These are phyloP conservation scores for Chrysoperla carnea DNA, from an alignment of 1,140 invertebrate genomes.

Conservation along the genomic window DNA sequence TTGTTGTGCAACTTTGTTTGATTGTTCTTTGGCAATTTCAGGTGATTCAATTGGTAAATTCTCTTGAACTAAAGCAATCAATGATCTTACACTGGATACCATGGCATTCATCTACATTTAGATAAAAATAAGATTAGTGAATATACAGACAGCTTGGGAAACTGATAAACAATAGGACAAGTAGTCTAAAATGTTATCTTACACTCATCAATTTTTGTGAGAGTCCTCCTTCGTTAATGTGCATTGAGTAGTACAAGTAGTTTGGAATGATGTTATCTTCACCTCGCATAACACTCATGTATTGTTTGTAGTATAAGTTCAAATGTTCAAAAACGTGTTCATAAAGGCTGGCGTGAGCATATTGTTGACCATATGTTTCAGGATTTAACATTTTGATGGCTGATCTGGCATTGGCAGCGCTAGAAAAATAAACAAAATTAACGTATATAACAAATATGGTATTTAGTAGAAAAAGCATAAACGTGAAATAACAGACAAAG, in stretches of 20 bases:
- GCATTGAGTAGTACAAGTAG: constrained; percentile 19
- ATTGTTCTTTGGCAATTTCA: constrained; percentile 7
- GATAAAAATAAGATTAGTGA: neutral
- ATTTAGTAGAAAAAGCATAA: too few relatives aligned
- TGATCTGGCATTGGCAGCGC: constrained; percentile 30
- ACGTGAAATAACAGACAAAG: too few relatives aligned
- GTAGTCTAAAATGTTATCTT: too few relatives aligned
- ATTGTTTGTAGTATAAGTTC: constrained; percentile 22
- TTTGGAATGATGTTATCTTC: constrained; percentile 34
- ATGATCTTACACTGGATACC: constrained; percentile 25
- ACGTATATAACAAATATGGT: too few relatives aligned
- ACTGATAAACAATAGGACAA: too few relatives aligned
- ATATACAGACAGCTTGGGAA: neutral
- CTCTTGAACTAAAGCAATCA: too few relatives aligned
- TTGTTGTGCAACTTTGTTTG: constrained; percentile 11
- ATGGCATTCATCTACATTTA: constrained; percentile 16
- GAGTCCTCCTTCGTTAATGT: constrained; percentile 23
- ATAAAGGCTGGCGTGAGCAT: constrained; percentile 25
- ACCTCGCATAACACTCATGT: constrained; percentile 28
- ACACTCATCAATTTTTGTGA: constrained; percentile 9
- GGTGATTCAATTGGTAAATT: too few relatives aligned
- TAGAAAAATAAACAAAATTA: too few relatives aligned
- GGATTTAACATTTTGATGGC: constrained; percentile 32
- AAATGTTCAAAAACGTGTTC: constrained; percentile 23
- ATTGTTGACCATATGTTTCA: constrained; percentile 29